phyloP scores from a whole-genome alignment of 2,113 vertebrate genomes.

The Solenodon paradoxus region DNA sequence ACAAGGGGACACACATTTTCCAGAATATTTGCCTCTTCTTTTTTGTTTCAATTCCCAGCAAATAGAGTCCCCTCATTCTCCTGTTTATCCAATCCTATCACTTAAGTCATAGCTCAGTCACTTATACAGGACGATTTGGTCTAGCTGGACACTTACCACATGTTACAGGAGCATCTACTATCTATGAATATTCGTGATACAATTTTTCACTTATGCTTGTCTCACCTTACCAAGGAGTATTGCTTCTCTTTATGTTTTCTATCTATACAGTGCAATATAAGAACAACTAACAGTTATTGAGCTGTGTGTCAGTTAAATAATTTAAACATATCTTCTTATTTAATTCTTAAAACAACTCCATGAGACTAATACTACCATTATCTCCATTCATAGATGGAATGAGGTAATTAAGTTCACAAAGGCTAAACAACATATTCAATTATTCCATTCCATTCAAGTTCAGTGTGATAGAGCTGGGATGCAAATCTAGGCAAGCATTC shows the following conservation, averaged over 20 bases:
- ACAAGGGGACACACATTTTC: not conserved
- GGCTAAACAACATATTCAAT: too few species aligned
- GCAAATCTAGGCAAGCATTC: not conserved
- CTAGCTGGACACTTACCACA: not conserved
- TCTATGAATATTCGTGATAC: not conserved
- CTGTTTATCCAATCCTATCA: not conserved
- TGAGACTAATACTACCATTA: not conserved
- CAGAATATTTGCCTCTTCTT: not conserved
- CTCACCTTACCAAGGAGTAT: not conserved
- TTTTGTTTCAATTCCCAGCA: not conserved
- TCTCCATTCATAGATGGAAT: not conserved
- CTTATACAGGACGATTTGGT: not conserved
- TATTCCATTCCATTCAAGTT: too few species aligned
- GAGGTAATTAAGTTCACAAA: not conserved
- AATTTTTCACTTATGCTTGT: not conserved
- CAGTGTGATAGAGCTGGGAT: not conserved
- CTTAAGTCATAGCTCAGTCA: not conserved
- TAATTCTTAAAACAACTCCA: not conserved
- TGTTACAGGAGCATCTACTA: not conserved
- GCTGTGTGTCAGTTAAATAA: not conserved
- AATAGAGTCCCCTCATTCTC: not conserved
- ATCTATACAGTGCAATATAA: not conserved
- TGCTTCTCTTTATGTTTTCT: not conserved
- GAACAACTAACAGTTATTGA: not conserved
- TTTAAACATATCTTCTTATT: not conserved